A percentile compares a stretch with the other conserved stretches of the same genome.
Evolutionary conservation across 2,888 invertebrate species (phyloP).

Genomic region (Himalopsyche kuldschensis): DNA sequence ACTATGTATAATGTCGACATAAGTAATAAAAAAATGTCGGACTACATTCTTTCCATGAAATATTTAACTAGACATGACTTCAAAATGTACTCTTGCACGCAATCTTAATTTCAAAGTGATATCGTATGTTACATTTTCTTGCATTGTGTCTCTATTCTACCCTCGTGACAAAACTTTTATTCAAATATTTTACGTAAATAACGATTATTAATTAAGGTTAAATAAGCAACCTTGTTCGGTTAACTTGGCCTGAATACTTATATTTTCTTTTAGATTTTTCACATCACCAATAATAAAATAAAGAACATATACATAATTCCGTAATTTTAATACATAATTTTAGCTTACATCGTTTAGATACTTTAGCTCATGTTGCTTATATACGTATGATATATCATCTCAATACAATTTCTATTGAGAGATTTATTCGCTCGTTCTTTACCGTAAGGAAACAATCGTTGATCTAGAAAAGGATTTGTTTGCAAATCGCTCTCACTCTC

Average conservation of each 20-base stretch:
- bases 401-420: too few relatives aligned
- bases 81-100: neutral
- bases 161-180: neutral
- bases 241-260: neutral
- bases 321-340: too few relatives aligned
- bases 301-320: too few relatives aligned
- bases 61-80: neutral
- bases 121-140: neutral
- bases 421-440: too few relatives aligned
- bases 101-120: neutral
- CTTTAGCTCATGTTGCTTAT: neutral
- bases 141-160: neutral
- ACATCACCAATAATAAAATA: too few relatives aligned
- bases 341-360: neutral
- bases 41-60: neutral
- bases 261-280: too few relatives aligned
- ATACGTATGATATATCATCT: neutral
- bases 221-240: neutral
- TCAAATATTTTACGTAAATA: neutral
- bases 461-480: too few relatives aligned
- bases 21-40: neutral
- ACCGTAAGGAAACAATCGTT: too few relatives aligned
- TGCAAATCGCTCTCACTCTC: too few relatives aligned
- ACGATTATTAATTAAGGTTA: neutral
- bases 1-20: neutral